Percentiles rank a stretch among this genome's conserved stretches.
Evolutionary conservation across 2,113 vertebrate genomes (phyloP).

Genomic region (Neodon shergylaensis): DNA sequence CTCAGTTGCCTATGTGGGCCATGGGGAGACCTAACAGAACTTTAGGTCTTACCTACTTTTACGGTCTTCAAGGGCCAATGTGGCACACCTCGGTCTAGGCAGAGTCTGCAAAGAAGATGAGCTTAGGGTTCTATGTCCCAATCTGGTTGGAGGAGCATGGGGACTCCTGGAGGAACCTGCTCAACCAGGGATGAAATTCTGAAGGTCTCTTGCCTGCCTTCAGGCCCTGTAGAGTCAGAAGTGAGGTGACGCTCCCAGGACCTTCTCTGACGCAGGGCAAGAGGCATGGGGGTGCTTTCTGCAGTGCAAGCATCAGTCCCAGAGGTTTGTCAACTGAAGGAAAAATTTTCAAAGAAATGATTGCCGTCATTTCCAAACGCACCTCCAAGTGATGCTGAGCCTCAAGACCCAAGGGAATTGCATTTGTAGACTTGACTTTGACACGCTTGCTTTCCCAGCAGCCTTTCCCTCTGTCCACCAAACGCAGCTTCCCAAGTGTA

Average conservation of each 20-base stretch:
- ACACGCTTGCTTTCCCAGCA: accelerated
- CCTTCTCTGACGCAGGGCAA: accelerated
- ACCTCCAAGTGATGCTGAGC: accelerated
- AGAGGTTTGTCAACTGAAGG: accelerated
- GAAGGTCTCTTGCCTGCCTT: no score
- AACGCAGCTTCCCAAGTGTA: accelerated
- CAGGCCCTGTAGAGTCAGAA: accelerated
- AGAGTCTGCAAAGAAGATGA: accelerated
- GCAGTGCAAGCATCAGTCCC: not conserved
- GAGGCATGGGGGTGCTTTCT: accelerated
- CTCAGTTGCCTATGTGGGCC: accelerated
- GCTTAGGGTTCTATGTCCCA: not conserved
- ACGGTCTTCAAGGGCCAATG: accelerated
- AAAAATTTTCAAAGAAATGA: accelerated
- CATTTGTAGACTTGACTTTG: accelerated
- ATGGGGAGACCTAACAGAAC: accelerated
- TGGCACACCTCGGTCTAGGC: accelerated
- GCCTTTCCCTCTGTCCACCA: accelerated
- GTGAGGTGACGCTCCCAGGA: accelerated
- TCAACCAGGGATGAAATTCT: accelerated
- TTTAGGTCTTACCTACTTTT: accelerated
- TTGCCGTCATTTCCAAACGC: accelerated
- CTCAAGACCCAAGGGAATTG: accelerated
- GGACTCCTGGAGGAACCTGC: accelerated
- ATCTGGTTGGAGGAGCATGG: accelerated